Evolutionary conservation across 2,888 invertebrate species (phyloP), one percentile per base, ranked within the genome.

Genomic region (Synanthedon vespiformis): DNA sequence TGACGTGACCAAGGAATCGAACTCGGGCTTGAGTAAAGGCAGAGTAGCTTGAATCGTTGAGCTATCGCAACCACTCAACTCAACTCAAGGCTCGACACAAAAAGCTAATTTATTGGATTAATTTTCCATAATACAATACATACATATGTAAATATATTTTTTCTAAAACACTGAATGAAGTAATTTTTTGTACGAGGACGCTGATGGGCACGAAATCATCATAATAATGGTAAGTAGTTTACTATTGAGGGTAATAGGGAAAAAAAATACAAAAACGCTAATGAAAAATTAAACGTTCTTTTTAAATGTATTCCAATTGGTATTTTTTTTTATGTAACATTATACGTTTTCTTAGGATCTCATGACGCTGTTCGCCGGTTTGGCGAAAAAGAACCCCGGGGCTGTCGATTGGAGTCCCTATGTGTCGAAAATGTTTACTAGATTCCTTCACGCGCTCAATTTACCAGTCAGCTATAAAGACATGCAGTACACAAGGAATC

Each of bases 371-470:
- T 92, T 97, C 75, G 89, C 95, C 0, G 89, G 92, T 49, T 78
- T 95, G 49, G 93, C 95, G 0, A 88, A 89, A 61, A 86, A 90
- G 61, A 95, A 93, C 74, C 92, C 94, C 52, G 96, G 97, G 0
- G 91, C 92, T 52, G 91, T 97, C 48, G 92, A 98, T 73, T 98
- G 97, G 97, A 91, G 92, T 56, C 94, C 94, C 0, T 90, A 95
- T 68, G 89, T 95, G 52, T 92, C 95, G 0, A 80, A 90, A 53
- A 92, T 95, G 90, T 94, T 93, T 67, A 90, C 90, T 11, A 87
- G 92, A 72, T 93, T 90, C 70, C 77, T 94, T 56, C 89, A 93
- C 58, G 91, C 92, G 44, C 89, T 96, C 52, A 92, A 93, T 67
- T 82, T 97, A 52, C 96, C 95, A 0, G 94, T 96, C 53, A 89